Conservation (phyloP, 92 coral and sea anemone genomes). For the Nematostella vectensis region DNA sequence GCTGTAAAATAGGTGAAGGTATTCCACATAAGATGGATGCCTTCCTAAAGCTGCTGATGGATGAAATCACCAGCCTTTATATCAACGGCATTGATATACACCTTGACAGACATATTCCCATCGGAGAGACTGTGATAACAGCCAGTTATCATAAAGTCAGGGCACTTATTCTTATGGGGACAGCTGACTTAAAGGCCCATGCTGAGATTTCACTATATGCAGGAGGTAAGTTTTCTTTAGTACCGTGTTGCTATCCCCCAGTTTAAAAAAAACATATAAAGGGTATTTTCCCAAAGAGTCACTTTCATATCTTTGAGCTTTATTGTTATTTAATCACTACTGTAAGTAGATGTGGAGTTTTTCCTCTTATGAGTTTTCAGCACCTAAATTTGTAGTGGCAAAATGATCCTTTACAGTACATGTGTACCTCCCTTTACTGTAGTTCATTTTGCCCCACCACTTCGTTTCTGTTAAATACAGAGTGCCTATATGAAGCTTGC, state of each 20-base stretch:
- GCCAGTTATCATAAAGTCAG: constrained; percentile 43
- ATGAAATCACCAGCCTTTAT: constrained; percentile 44
- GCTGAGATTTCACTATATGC: constrained; percentile 50
- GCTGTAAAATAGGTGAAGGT: constrained; percentile 37
- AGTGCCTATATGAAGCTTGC: too few species aligned
- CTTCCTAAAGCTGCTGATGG: constrained; percentile 46
- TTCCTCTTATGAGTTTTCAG: too few species aligned
- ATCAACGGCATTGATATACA: constrained; percentile 30
- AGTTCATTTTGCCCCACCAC: too few species aligned
- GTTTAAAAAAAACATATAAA: too few species aligned
- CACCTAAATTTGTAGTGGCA: too few species aligned
- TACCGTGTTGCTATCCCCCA: not conserved
- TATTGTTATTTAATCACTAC: not conserved
- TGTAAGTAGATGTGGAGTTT: too few species aligned
- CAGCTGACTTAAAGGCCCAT: constrained; percentile 58
- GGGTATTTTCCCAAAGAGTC: not conserved
- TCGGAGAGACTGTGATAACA: constrained; percentile 3
- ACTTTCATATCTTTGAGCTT: not conserved
- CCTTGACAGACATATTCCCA: constrained; percentile 8
- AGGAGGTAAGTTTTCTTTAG: constrained; percentile 26
- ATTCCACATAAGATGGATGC: constrained; percentile 56
- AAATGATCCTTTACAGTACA: too few species aligned
- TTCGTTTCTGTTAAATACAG: too few species aligned
- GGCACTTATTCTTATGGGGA: constrained; percentile 42
- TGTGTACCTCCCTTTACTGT: too few species aligned